phyloP scores from a whole-genome alignment of 1,140 invertebrate genomes.

The Papilio polytes region DNA sequence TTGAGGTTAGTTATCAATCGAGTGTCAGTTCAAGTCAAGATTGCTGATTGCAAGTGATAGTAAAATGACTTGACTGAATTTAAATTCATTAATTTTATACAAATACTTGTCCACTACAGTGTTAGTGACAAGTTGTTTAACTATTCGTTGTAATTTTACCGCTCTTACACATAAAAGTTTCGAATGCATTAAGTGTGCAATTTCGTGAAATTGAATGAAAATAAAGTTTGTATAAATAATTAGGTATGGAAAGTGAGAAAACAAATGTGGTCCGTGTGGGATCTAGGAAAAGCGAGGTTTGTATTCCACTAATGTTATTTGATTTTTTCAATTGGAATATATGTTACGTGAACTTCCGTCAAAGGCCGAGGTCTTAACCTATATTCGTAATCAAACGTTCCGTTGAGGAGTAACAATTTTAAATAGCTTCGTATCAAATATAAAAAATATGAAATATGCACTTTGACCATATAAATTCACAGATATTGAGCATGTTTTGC shows the following conservation, averaged over 20 bases:
- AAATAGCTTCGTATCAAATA: not conserved
- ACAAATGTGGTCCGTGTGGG: constrained; percentile 74
- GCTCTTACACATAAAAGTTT: constrained; percentile 24
- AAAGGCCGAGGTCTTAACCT: not conserved
- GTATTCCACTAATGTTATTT: constrained; percentile 30
- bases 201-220: constrained; percentile 36
- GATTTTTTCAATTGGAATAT: not conserved
- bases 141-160: constrained; percentile 14
- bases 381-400: constrained; percentile 11
- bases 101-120: constrained; percentile 77
- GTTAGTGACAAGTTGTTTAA: constrained; percentile 70
- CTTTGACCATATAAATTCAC: not conserved
- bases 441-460: not conserved
- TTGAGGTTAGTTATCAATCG: constrained; percentile 18
- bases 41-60: not conserved
- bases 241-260: constrained; percentile 64
- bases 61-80: constrained; percentile 32
- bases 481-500: no score
- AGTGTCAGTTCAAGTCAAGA: constrained; percentile 28
- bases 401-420: not conserved
- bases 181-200: not conserved
- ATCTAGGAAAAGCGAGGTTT: constrained; percentile 79
- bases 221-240: constrained; percentile 49
- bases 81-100: constrained; percentile 46
- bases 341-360: constrained; percentile 37